Evolutionary conservation across 2,797 vertebrate genomes (phyloP).

Genomic region (Intellagama lesueurii): DNA sequence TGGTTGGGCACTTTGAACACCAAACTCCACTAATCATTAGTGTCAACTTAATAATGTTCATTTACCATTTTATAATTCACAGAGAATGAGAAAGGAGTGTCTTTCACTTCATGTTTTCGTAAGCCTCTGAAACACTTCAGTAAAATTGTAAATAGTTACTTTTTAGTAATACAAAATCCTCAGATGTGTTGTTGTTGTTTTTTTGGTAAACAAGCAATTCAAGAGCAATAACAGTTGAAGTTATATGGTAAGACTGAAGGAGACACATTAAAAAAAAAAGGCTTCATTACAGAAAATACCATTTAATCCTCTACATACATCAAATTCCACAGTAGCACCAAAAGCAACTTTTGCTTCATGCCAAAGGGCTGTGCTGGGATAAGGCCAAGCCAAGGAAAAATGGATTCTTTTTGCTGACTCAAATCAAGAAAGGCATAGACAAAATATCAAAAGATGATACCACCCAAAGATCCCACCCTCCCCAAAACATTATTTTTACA

Average conservation of each 20-base stretch:
- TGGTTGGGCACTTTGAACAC: no score
- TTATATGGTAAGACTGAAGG: constrained; percentile 13
- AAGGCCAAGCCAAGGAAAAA: constrained; percentile 28
- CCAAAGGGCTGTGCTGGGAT: constrained; percentile 26
- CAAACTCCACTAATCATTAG: no score
- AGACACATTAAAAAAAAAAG: background rate
- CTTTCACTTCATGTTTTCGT: no score
- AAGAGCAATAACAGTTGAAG: constrained; percentile 31
- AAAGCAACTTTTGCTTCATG: constrained; percentile 16
- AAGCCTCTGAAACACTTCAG: no score
- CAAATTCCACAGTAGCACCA: constrained; percentile 23
- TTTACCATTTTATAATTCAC: no score
- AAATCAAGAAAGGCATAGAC: constrained; percentile 44
- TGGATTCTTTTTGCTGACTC: background rate
- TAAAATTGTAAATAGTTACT: no score
- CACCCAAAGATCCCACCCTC: background rate
- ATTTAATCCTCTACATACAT: constrained; percentile 20
- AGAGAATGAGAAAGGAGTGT: no score
- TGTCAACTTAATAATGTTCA: no score
- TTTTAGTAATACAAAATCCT: background rate
- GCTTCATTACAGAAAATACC: constrained; percentile 30
- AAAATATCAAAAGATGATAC: constrained; percentile 49
- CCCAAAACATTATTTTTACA: constrained; percentile 70
- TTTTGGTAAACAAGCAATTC: background rate
- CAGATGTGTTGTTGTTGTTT: no score